Evolutionary conservation across 2,797 vertebrate species (phyloP), one percentile per base, ranked within the genome.

Genomic region (Acanthornis magna): DNA sequence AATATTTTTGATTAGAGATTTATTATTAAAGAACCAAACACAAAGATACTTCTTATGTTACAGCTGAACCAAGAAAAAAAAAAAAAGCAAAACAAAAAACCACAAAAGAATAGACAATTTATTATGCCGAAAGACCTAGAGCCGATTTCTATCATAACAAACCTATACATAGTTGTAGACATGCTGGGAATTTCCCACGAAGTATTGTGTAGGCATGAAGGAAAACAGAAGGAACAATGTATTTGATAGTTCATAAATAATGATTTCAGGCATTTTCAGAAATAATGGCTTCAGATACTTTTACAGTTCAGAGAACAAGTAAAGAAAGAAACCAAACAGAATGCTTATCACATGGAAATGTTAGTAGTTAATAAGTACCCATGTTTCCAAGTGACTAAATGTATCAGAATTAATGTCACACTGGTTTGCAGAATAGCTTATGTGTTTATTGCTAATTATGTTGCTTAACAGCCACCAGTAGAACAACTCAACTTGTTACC

Each of bases 201-300:
- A 80, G 68, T 60, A 83, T 88, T 94, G 85, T 92, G 82, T 29
- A 80, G 62, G 25, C 29, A 85, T 68, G 74, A 91, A 92, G 66
- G 87, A 85, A 94, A 93, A 73, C 62, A 91, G 58, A 87, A 88
- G 18, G 55, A 91, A 89, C 89, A 95, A 89, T 85, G 60, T 40
- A 55, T 85, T 77, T 76, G 51, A 72, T 78, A 89, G 92, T 88
- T 80, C 85, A 96, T 88, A 94, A 96, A 94, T 89, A 88, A 96
- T 45, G 29, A 88, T 91, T 96, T 92, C 93, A 78, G 54, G 65
- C 91, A 81, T 92, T 91, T 85, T 93, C 91, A 91, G 68, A 92
- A 92, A 85, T 96, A 96, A 95, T 91, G 67, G 51, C 88, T 92
- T 93, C 82, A 77, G 85, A 95, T 93, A 78, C 70, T 97, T 95